Conservation (phyloP, 2,888 invertebrate species). For the Heliconius sara region DNA sequence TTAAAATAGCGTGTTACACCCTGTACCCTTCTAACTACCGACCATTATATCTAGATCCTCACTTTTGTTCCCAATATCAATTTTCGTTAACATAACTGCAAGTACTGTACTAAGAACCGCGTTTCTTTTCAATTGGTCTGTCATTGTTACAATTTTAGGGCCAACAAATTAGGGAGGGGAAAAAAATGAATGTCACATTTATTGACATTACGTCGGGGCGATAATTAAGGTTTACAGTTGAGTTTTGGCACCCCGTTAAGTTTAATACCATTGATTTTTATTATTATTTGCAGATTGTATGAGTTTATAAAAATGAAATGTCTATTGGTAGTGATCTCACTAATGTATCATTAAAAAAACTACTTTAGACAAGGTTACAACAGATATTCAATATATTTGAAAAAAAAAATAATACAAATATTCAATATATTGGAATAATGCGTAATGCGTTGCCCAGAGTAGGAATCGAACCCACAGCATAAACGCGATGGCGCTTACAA, state of each 20-base stretch:
- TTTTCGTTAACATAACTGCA: conserved; percentile 42
- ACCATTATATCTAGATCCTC: conserved; percentile 60
- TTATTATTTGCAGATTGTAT: conserved; percentile 61
- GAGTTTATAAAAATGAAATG: too few species aligned
- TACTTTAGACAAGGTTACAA: too few species aligned
- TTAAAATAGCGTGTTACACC: conserved; percentile 67
- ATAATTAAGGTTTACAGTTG: conserved; percentile 78
- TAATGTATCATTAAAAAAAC: too few species aligned
- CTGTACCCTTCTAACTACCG: conserved; percentile 73
- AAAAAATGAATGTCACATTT: conserved; percentile 76
- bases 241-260: conserved; percentile 68
- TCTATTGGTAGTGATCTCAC: too few species aligned
- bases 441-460: too few species aligned
- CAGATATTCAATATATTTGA: too few species aligned
- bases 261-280: conserved; percentile 69
- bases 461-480: too few species aligned
- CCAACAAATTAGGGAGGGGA: conserved; percentile 80
- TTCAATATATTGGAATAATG: too few species aligned
- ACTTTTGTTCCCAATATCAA: conserved; percentile 46
- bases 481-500: too few species aligned
- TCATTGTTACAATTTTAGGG: conserved; percentile 73
- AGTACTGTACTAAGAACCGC: conserved; percentile 31
- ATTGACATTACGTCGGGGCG: conserved; percentile 79
- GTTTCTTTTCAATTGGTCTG: conserved; percentile 54
- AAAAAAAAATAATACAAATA: too few species aligned